A percentile compares a stretch with the other conserved stretches of the same genome.
Conservation (phyloP, 2,797 vertebrate species). For the Malacoraja senta region DNA sequence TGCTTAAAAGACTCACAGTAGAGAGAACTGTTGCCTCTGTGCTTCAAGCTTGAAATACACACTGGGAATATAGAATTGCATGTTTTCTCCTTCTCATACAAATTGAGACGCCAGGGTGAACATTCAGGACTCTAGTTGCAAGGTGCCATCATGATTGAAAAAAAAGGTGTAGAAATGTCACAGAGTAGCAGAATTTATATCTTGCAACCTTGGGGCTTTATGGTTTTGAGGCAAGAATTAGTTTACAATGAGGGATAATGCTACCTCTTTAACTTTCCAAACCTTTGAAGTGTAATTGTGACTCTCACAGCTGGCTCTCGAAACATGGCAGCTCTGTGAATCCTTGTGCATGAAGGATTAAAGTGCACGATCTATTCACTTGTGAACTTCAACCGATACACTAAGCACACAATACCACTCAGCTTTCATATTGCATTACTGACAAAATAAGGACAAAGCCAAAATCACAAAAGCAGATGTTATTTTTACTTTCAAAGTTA, state of each 20-base stretch:
- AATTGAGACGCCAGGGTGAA: neutral
- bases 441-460: neutral
- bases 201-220: neutral
- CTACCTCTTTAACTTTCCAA: neutral
- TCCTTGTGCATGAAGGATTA: constrained; percentile 9
- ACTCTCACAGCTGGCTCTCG: neutral
- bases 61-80: neutral
- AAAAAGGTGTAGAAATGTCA: neutral
- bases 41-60: neutral
- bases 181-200: neutral
- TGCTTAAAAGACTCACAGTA: neutral
- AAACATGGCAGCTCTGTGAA: neutral
- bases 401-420: neutral
- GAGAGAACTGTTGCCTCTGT: neutral
- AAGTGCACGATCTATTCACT: neutral
- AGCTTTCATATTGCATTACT: neutral
- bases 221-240: neutral
- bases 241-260: neutral
- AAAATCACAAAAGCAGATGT: neutral
- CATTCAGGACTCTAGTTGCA: neutral
- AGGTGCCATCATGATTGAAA: neutral
- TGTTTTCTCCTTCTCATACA: neutral
- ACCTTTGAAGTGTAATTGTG: neutral
- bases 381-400: neutral
- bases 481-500: neutral